Evolutionary conservation across 2,797 vertebrate species (phyloP), one percentile per base, ranked within the genome.

Genomic region (Helarctos malayanus): DNA sequence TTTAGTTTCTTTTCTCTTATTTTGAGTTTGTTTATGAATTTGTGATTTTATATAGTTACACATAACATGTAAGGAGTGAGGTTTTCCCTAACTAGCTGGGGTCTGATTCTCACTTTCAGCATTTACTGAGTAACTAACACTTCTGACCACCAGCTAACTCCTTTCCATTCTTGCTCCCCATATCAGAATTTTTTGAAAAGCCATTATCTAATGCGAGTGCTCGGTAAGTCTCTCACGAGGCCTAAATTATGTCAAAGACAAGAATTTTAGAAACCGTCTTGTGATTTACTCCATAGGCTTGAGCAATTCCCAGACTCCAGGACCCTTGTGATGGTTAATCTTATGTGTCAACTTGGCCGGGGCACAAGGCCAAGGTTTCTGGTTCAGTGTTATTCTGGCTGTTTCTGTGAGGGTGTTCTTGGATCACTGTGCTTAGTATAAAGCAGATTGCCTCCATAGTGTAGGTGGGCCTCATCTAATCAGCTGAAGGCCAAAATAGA

Each of bases 11-110:
- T 89, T 98, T 92, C 81, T 87, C 71, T 82, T 94, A n/a, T 93
- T 94, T 85, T 87, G 59, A 90, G 29, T 88, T 96, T 63, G 54
- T 97, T 98, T 52, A 95, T 9, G n/a, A 85, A 83, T 95, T 95
- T 76, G 59, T 94, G 80, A 90, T 89, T 96, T 94, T 69, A 61
- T 94, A 47, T 96, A 87, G 69, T 95, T 96, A 71, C 29, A 68
- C 18, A 38, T 89, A 97, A 87, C 18, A 65, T 27, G 32, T 81
- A 15, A 81, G 89, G 56, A 93, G 32, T 83, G n/a, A 32, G 87
- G 87, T 41, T 91, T 76, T 88, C 49, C 9, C 9, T 93, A 35
- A 0, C 0, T 91, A 80, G 56, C 78, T 6, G 59, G 9, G 83
- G 92, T 92, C 69, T 76, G 88, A 86, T 87, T 90, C 52, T 97